Conservation (phyloP, 2,797 vertebrate genomes). For the Clarias laeviceps region DNA sequence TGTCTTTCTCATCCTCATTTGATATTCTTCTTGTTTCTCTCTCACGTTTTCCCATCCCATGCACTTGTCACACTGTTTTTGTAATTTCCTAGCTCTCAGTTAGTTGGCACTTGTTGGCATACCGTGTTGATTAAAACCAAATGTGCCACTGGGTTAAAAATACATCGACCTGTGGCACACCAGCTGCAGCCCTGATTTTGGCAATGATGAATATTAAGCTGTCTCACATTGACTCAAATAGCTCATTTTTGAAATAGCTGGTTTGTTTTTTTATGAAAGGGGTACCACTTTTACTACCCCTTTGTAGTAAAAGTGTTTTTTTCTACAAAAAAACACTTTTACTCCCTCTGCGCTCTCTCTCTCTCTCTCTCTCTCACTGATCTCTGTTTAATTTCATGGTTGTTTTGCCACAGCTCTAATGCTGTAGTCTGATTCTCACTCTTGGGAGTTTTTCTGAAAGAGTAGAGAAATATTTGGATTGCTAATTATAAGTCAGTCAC, state of each 20-base stretch:
- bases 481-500: slow-evolving; percentile 45
- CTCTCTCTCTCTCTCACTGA: background rate
- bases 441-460: slow-evolving; percentile 30
- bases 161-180: background rate
- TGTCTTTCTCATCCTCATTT: slow-evolving; percentile 32
- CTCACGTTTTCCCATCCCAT: slow-evolving; percentile 55
- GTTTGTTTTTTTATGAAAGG: slow-evolving; percentile 62
- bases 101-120: background rate
- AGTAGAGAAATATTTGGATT: slow-evolving; percentile 40
- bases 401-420: slow-evolving; percentile 16
- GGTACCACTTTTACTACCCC: slow-evolving; percentile 66
- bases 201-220: background rate
- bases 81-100: background rate
- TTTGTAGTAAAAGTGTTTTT: too few relatives aligned
- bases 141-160: background rate
- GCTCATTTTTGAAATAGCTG: slow-evolving; percentile 65
- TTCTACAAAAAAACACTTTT: too few relatives aligned
- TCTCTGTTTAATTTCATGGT: background rate
- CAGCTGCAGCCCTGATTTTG: background rate
- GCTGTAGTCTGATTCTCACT: slow-evolving; percentile 15
- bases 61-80: slow-evolving; percentile 1
- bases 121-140: background rate
- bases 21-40: slow-evolving; percentile 59
- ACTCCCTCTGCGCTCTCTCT: background rate
- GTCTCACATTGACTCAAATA: slow-evolving; percentile 52